These are phyloP conservation scores for Psittacula derbiana DNA, from an alignment of 2,797 vertebrate species.

Conservation along the genomic window DNA sequence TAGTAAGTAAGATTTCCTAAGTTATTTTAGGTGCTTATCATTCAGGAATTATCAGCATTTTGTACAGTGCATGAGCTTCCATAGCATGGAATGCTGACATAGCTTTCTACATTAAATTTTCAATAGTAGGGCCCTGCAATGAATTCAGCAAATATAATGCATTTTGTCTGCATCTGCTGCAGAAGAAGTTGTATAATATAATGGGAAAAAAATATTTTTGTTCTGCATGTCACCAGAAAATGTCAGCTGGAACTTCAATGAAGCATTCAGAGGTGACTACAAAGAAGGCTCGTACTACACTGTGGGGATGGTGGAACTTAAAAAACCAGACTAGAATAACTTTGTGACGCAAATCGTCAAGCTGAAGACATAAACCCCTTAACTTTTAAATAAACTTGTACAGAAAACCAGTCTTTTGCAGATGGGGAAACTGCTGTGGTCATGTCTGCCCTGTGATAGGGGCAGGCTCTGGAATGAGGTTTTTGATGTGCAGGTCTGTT, in stretches of 20 bases:
- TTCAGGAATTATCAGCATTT: background rate
- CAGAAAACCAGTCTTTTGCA: background rate
- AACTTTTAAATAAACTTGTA: background rate
- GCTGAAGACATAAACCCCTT: background rate
- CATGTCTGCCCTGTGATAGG: background rate
- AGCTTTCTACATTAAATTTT: background rate
- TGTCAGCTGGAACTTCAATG: slow-evolving; percentile 2
- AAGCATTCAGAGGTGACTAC: background rate
- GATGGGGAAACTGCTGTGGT: background rate
- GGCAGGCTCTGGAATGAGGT: background rate
- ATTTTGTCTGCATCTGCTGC: background rate
- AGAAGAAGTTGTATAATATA: slow-evolving; percentile 10
- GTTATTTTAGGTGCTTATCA: background rate
- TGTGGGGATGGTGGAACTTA: background rate
- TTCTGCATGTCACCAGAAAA: slow-evolving; percentile 1
- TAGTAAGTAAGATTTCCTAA: background rate
- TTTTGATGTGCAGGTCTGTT: background rate
- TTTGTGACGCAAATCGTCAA: background rate
- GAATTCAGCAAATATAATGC: background rate
- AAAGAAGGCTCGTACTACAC: background rate
- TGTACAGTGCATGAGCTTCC: background rate
- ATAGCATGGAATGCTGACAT: background rate
- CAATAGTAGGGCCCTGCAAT: background rate
- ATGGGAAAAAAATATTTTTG: slow-evolving; percentile 8
- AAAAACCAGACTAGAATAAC: background rate